Base-by-base conservation (phyloP, 2,888 invertebrate species). In the Emesis furor region DNA sequence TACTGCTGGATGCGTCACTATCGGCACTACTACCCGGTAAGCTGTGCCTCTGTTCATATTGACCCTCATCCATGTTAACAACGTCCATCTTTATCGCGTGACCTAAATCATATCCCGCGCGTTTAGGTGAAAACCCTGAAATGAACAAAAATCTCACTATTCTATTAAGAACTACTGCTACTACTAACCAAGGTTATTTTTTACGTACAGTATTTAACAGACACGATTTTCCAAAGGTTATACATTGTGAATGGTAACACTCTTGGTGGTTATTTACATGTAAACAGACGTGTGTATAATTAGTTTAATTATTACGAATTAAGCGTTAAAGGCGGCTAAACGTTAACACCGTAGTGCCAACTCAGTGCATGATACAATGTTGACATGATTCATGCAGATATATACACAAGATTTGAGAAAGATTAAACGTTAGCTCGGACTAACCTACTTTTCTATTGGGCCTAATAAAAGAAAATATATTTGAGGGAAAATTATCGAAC, bases 81-180 rank as follows among this genome's bases (percentile, higher is more conserved):
- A 93, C 93, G 92, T 96, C 96, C 96, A 96, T 96, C 92, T 94
- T 96, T 93, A 96, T 95, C 78, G 95, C 96, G 92, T 95, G 93
- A 86, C 94, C 95, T 91, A 96, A 94, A 92, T 96, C 95, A 95
- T 96, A 96, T 89, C 94, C 95, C 39, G 93, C 92, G 87, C 94
- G 93, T 89, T 92, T 93, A 78, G 92, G 91, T 82, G 92, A 91
- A 86, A 94, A 93, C 96, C 96, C 96, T 96, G 93, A 78, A 96
- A 96, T 91, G 93, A 94, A 83, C 10, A 37, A 76, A 72, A 74
- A 59, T 68, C 35, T 82, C 76, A 75, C 46, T 88, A 80, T 77
- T 12, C 77, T 77, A 88, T 86, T 85, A 88, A 79, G 76, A 83
- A 51, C 51, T n/a, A n/a, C n/a, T n/a, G n/a, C n/a, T n/a, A 51